Base-by-base conservation (phyloP, 2,888 invertebrate species). In the Dioctria linearis region DNA sequence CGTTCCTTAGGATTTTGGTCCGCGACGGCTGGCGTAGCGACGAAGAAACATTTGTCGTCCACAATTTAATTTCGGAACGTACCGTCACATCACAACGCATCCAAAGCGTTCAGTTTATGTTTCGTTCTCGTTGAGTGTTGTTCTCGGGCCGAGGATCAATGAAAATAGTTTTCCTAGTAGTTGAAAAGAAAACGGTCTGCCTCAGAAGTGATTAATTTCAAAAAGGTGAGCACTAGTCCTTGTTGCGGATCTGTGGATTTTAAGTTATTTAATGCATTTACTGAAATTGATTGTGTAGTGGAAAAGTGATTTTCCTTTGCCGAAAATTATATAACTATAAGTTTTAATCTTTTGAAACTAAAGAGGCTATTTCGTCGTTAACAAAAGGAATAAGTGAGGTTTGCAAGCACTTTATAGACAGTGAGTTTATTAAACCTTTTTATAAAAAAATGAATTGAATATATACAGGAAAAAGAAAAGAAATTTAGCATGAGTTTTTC, bases 61-160 rank as follows among this genome's bases (percentile, higher is more conserved):
- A 46, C 46, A 46, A 46, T 6, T 46, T 46, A 5, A 46, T 3
- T 65, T 65, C 65, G n/a, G 13, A 65, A 43, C 37, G 8, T 40
- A 43, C 43, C 59, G 61, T 43, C 51, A 37, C 75, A 59, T 43
- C 51, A 37, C 75, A 59, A 61, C 59, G 75, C 59, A 42, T 46
- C 25, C 79, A 13, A 42, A 40, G 54, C 63, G 82, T 84, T 88
- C 87, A 88, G 88, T 88, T 88, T 86, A 88, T 88, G 88, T 87
- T 88, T 88, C 87, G 88, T 89, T 86, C 87, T 89, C 87, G 88
- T 88, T 88, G 88, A 88, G 88, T 87, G 87, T 88, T 88, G 88
- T 88, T 88, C 88, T 88, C 87, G 87, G 86, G 86, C 86, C 63
- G 80, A 82, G 61, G 73, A 80, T 79, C 65, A 80, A 42, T 63